Percentiles rank a stretch among this genome's conserved stretches.
phyloP scores from a whole-genome alignment of 2,113 vertebrate genomes.

The Phaetusa simplex region DNA sequence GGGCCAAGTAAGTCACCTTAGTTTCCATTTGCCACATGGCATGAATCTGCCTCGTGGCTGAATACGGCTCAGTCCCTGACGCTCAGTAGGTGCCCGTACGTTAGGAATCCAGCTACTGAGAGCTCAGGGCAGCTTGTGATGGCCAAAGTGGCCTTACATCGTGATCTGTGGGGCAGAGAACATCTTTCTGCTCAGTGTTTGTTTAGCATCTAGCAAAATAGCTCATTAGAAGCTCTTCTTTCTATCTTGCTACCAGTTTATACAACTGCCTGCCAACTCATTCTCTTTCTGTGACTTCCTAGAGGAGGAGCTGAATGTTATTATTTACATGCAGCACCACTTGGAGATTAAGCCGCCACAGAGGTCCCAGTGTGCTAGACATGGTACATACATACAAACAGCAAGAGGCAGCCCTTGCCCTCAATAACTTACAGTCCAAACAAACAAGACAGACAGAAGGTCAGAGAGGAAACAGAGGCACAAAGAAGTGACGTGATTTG shows the following conservation, averaged over 20 bases:
- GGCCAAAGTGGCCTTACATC: neutral
- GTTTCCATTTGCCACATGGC: neutral
- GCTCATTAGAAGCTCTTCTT: neutral
- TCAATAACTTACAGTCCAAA: conserved; percentile 62
- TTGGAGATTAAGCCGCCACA: neutral
- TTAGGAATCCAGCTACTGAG: neutral
- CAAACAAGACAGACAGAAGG: conserved; percentile 60
- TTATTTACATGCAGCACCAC: conserved; percentile 12
- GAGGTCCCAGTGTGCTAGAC: conserved; percentile 13
- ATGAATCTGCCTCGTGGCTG: neutral
- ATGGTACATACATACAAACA: neutral
- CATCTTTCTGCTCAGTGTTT: neutral
- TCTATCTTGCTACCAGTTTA: neutral
- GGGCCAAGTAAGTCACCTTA: neutral
- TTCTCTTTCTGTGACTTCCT: neutral
- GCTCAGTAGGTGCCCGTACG: accelerated
- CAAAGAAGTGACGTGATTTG: conserved; percentile 58
- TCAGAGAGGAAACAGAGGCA: conserved; percentile 64
- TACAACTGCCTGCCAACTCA: neutral
- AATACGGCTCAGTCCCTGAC: neutral
- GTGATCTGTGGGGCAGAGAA: neutral
- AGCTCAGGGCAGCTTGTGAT: neutral
- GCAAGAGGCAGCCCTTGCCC: conserved; percentile 61
- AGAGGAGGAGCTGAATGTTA: neutral
- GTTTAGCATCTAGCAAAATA: neutral